phyloP scores from a whole-genome alignment of 1,140 invertebrate genomes.

The Leucophenga varia region DNA sequence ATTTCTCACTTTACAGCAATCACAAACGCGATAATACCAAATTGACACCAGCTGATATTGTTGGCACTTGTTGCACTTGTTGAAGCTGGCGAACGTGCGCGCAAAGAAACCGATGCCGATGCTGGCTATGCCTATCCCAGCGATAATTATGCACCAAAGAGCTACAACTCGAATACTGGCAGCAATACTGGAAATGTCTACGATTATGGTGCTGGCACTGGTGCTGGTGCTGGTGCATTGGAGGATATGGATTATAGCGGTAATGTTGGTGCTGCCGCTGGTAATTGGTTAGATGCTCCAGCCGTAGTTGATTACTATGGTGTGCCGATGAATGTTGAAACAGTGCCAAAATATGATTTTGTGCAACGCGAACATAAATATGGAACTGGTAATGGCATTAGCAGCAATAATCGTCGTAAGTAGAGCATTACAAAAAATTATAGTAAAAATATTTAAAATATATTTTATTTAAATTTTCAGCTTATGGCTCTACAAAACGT shows the following conservation, averaged over 20 bases:
- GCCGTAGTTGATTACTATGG: constrained; percentile 47
- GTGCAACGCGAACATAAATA: constrained; percentile 44
- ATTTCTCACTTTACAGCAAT: background rate
- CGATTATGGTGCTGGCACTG: constrained; percentile 7
- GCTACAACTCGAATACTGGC: constrained; percentile 3
- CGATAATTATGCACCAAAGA: background rate
- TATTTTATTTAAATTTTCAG: constrained; percentile 10
- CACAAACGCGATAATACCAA: constrained; percentile 45
- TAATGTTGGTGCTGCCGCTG: constrained; percentile 16
- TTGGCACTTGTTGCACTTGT: constrained; percentile 47
- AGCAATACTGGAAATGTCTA: constrained; percentile 4
- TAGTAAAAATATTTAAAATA: too few species aligned
- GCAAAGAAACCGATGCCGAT: constrained; percentile 45
- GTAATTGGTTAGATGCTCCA: constrained; percentile 38
- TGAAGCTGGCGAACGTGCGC: constrained; percentile 49
- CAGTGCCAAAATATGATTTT: constrained; percentile 46
- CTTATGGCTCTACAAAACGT: constrained; percentile 40
- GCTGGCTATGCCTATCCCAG: background rate
- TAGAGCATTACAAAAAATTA: too few species aligned
- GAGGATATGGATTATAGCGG: constrained; percentile 35
- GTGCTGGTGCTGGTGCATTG: constrained; percentile 23
- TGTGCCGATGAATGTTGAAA: constrained; percentile 38
- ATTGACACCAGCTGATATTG: constrained; percentile 51
- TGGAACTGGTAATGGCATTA: constrained; percentile 19
- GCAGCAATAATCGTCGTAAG: constrained; percentile 19